Conservation (phyloP, 2,797 vertebrate genomes). For the Oryzias sinensis region DNA sequence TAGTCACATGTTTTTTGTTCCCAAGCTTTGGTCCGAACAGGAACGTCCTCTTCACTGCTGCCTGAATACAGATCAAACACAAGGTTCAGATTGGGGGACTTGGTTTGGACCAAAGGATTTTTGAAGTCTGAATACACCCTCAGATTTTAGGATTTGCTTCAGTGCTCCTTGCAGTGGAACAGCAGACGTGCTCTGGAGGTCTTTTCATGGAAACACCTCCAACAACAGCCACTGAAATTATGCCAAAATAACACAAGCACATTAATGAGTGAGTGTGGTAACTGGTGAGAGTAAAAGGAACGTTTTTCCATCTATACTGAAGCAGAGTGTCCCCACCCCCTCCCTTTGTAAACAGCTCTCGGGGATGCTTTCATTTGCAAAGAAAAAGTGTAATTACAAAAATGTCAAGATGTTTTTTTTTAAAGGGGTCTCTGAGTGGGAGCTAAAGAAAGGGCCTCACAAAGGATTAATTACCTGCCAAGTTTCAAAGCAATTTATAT, state of each 20-base stretch:
- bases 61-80: too few relatives aligned
- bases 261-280: not conserved
- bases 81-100: too few relatives aligned
- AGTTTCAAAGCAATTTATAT: conserved; percentile 43
- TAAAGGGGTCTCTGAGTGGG: conserved; percentile 37
- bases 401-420: conserved; percentile 57
- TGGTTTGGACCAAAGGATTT: too few relatives aligned
- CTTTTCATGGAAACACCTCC: too few relatives aligned
- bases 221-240: not conserved
- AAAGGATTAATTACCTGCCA: conserved; percentile 62
- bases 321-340: conserved; percentile 18
- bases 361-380: conserved; percentile 27
- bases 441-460: conserved; percentile 31
- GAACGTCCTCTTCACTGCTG: too few relatives aligned
- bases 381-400: conserved; percentile 61
- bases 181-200: too few relatives aligned
- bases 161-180: too few relatives aligned
- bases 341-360: conserved; percentile 49
- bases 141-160: too few relatives aligned
- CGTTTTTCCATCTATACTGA: conserved; percentile 11
- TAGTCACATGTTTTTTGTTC: too few relatives aligned
- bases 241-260: not conserved
- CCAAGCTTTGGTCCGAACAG: too few relatives aligned
- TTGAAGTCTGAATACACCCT: too few relatives aligned
- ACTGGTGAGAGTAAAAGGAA: not conserved